A percentile compares a stretch with the other conserved stretches of the same genome.
Conservation (phyloP, 1,140 invertebrate species). For the Drusus annulatus region DNA sequence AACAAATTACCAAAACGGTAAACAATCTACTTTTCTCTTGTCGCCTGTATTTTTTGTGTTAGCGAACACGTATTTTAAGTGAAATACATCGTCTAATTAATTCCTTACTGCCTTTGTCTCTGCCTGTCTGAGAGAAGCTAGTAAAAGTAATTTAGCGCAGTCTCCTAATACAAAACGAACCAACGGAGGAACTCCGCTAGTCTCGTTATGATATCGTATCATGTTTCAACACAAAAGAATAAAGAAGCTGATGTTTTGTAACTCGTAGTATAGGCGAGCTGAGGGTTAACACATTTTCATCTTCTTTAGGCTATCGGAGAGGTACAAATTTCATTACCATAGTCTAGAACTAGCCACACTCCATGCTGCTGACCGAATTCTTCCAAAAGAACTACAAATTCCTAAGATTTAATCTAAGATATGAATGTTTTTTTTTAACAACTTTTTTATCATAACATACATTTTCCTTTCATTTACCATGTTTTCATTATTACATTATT, state of each 20-base stretch:
- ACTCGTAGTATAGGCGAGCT: no score
- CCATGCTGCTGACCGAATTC: no score
- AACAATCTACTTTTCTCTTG: conserved; percentile 6
- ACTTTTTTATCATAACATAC: no score
- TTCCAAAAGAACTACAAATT: no score
- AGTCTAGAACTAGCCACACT: no score
- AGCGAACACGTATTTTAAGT: conserved; percentile 26
- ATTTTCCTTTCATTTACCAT: no score
- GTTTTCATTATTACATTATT: no score
- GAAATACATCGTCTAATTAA: conserved; percentile 37
- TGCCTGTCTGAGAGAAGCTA: conserved; percentile 3
- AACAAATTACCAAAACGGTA: conserved; percentile 22
- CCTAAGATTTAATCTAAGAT: no score
- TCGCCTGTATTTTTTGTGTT: background rate
- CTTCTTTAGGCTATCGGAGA: no score
- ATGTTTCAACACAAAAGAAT: conserved; percentile 23
- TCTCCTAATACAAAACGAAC: conserved; percentile 6
- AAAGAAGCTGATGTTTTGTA: background rate
- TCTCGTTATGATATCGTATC: conserved; percentile 2
- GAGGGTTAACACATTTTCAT: no score
- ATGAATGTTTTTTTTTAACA: no score
- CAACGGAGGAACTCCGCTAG: background rate
- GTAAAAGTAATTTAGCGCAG: conserved; percentile 29
- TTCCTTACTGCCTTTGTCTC: conserved; percentile 15
- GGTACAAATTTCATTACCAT: no score